Evolutionary conservation across 2,888 invertebrate genomes (phyloP), one percentile per base, ranked within the genome.

Genomic region (Germaria angustata): DNA sequence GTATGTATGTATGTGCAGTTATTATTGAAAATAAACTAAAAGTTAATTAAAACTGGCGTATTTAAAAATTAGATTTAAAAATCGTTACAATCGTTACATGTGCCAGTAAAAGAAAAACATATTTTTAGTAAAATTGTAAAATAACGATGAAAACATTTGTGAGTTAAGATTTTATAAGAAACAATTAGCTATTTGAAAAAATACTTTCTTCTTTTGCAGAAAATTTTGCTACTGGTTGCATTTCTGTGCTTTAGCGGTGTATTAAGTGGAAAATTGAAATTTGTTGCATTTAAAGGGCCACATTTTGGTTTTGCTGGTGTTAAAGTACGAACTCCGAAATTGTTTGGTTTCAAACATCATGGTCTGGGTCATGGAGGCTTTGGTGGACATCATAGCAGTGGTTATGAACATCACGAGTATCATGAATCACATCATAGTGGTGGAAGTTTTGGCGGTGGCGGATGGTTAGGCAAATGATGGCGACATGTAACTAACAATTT

Each of bases 391-490:
- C 77, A 65, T 1, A 86, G 87, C 6, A 84, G 75, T n/a, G 86
- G 86, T 0, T 84, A 84, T 55, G 84, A 81, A 20, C 85, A 83
- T 51, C 85, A 85, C 11, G 82, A 84, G 15, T 84, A 87, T 24
- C 87, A 87, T 32, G 86, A 87, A 17, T 86, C 87, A 5, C 88
- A 88, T 46, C 86, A 87, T 13, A 78, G 84, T 17, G 63, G 83
- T 6, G 80, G 80, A 34, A 57, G 72, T 61, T 55, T 24, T 28
- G 83, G 84, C 8, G 75, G 69, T 39, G 75, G 82, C 20, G 75
- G 79, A 20, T 91, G 90, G 90, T 89, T 90, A 88, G 89, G 91
- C 88, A 89, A 79, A 69, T 82, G 66, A 72, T 34, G 0, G 11
- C 32, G 46, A 15, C n/a, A 55, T 28, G 3, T 28, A 28, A 28